phyloP scores from a whole-genome alignment of 1,140 invertebrate genomes.

The Drosophila oshimai region DNA sequence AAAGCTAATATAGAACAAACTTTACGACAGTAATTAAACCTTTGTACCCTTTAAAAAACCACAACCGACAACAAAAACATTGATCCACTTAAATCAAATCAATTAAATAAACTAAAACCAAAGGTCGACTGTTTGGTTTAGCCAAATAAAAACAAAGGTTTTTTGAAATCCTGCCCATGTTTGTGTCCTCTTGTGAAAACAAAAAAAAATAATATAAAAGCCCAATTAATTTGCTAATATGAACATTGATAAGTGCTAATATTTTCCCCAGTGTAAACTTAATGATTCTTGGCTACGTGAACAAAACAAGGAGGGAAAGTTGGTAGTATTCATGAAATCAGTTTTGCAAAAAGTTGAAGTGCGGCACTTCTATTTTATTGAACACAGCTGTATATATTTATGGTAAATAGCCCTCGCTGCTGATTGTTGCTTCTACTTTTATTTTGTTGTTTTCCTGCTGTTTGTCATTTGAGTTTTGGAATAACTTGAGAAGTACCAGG shows the following conservation, averaged over 20 bases:
- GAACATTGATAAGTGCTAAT: constrained; percentile 9
- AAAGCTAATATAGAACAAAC: constrained; percentile 63
- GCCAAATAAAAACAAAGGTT: background rate
- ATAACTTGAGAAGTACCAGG: constrained; percentile 43
- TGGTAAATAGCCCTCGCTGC: constrained; percentile 23
- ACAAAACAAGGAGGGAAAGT: constrained; percentile 15
- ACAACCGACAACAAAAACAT: too few relatives aligned
- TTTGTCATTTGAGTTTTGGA: constrained; percentile 36
- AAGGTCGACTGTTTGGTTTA: too few relatives aligned
- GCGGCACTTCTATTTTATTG: too few relatives aligned
- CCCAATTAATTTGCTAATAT: constrained; percentile 18
- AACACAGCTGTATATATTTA: constrained; percentile 51
- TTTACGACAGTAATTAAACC: constrained; percentile 68
- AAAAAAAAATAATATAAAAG: constrained; percentile 2
- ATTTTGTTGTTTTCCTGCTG: constrained; percentile 11
- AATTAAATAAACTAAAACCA: too few relatives aligned
- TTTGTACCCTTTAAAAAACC: too few relatives aligned
- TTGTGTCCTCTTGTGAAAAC: background rate
- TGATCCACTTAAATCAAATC: too few relatives aligned
- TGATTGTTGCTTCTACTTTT: constrained; percentile 19
- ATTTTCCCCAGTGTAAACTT: constrained; percentile 52
- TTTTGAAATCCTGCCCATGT: background rate
- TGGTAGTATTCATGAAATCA: background rate
- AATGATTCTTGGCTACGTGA: constrained; percentile 61
- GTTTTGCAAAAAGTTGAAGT: too few relatives aligned